Conservation (phyloP, 2,888 invertebrate species). For the Apotomis betuletana region DNA sequence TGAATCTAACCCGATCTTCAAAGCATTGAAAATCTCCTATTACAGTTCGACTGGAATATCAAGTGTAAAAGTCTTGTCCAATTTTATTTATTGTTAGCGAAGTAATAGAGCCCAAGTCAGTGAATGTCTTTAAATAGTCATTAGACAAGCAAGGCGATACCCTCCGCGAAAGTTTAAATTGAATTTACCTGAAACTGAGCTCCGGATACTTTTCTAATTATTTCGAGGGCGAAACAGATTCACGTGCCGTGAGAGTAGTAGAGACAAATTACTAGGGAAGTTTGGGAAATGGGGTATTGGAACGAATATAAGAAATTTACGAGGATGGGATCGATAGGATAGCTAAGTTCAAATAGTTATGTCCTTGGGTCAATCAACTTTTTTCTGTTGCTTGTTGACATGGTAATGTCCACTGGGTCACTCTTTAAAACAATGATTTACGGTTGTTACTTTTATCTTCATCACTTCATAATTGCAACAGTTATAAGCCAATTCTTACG, state of each 20-base stretch:
- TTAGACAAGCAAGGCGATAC: conserved; percentile 52
- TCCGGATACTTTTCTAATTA: conserved; percentile 65
- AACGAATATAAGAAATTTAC: not conserved
- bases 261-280: conserved; percentile 24
- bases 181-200: conserved; percentile 56
- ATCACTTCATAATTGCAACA: too few relatives aligned
- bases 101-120: conserved; percentile 26
- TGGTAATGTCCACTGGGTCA: too few relatives aligned
- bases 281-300: conserved; percentile 15
- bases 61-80: not conserved
- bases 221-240: conserved; percentile 48
- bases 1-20: not conserved
- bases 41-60: not conserved
- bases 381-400: too few relatives aligned
- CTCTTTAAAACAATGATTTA: too few relatives aligned
- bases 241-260: conserved; percentile 34
- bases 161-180: conserved; percentile 64
- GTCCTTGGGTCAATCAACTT: too few relatives aligned
- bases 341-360: too few relatives aligned
- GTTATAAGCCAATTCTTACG: too few relatives aligned
- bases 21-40: conserved; percentile 20
- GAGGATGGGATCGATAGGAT: too few relatives aligned
- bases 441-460: too few relatives aligned
- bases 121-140: conserved; percentile 45
- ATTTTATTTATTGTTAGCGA: conserved; percentile 18